These are phyloP conservation scores for Coranthus polyacanthus DNA, from an alignment of 2,797 vertebrate species.

Conservation along the genomic window DNA sequence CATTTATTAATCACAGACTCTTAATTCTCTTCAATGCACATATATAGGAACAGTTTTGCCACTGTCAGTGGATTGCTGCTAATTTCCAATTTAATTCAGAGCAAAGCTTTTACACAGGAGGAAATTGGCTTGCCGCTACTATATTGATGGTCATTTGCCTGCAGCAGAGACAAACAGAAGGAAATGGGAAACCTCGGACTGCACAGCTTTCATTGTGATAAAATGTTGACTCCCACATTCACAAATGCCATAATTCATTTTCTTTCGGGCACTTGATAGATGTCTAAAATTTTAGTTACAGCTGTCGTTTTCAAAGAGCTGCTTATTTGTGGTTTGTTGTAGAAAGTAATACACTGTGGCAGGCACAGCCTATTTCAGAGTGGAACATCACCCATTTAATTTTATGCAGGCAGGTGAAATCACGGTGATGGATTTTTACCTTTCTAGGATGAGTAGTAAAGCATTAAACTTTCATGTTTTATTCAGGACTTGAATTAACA, in stretches of 20 bases:
- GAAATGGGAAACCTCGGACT: slow-evolving; percentile 10
- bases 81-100: slow-evolving; percentile 19
- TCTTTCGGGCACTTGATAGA: not conserved
- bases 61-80: slow-evolving; percentile 14
- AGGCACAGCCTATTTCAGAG: not conserved
- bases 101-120: slow-evolving; percentile 13
- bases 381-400: slow-evolving; percentile 15
- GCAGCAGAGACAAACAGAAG: slow-evolving; percentile 1
- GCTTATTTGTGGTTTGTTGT: slow-evolving; percentile 4
- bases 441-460: slow-evolving; percentile 24
- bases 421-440: slow-evolving; percentile 27
- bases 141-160: slow-evolving; percentile 1
- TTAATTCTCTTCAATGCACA: not conserved
- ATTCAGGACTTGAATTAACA: slow-evolving; percentile 49
- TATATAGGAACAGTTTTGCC: slow-evolving; percentile 1
- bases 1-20: not conserved
- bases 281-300: slow-evolving; percentile 15
- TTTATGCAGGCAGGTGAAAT: slow-evolving; percentile 32
- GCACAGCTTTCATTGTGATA: slow-evolving; percentile 20
- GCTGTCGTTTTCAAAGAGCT: slow-evolving; percentile 9
- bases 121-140: slow-evolving; percentile 15
- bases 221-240: slow-evolving; percentile 22
- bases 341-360: slow-evolving; percentile 8
- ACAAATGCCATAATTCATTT: slow-evolving; percentile 22
- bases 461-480: slow-evolving; percentile 44